Base-by-base conservation (phyloP, 1,140 invertebrate genomes). In the Brachystomella parvula region DNA sequence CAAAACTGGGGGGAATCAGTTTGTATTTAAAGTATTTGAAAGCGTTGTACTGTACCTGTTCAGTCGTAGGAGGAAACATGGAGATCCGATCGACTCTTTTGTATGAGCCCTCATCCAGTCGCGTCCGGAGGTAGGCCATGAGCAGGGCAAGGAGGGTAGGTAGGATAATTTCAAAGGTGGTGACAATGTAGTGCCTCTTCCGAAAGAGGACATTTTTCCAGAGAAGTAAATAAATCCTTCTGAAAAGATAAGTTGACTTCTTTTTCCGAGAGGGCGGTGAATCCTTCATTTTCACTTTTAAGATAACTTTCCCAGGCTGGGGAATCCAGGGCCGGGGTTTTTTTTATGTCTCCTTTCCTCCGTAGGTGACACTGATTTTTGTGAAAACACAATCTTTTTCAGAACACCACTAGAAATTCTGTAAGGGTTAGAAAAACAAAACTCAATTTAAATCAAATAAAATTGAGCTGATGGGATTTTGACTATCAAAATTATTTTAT, bases 171-270 rank as follows among this genome's bases (percentile, higher is more conserved):
- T 80, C 79, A 12, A 76, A 76, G 29, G 77, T 31, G 30, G 78
- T 78, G 33, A 80, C 70, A 33, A 80, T 57, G 74, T 75, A 79
- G 68, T 80, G 79, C 24, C 76, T 66, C 65, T 72, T 75, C 35
- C 79, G 65, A 6, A 80, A 76, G 21, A 77, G 49, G 12, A 74
- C 70, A 67, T 79, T 79, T 67, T 80, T 80, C 79, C 79, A 80
- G 31, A 79, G 33, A 17, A 79, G 70, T 30, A 78, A 71, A n/a
- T 29, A 30, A 44, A 69, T 32, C 30, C 66, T 57, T 2, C 63
- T 30, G 47, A 67, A 35, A 21, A 67, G 24, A 30, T 21, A 21
- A 2, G 3, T 31, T 6, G 3, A 3, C 30, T 44, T 47, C 31
- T 61, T 61, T 17, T 60, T 35, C 58, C 6, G 21, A 15, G 35